Evolutionary conservation across 2,113 vertebrate species (phyloP), one percentile per base, ranked within the genome.

Genomic region (Opisthocomus hoazin): DNA sequence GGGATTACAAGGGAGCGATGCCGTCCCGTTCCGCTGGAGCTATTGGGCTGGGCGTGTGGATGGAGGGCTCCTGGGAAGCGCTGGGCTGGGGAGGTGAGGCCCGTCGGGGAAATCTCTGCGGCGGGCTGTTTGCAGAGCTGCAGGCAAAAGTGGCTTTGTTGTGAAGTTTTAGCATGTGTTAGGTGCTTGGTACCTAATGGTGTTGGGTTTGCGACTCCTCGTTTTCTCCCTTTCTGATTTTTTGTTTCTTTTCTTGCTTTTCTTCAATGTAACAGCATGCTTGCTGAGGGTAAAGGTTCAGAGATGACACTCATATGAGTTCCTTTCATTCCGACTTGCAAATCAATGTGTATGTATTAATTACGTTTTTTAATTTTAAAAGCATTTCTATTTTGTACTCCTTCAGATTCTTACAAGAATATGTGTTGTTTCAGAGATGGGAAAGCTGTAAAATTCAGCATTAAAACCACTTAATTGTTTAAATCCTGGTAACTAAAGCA

Each of bases 1-100:
- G 58, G 50, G 30, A 21, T 22, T 63, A 53, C 12, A 29, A 39
- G 41, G 43, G 46, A 11, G 16, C 6, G 69, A 8, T 43, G 1
- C 5, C 5, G 3, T 15, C 6, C 13, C 37, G 50, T 73, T 20
- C 16, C 0, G 1, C 66, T 16, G 5, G 6, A 3, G 66, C 13
- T 20, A 30, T 36, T 43, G n/a, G n/a, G n/a, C n/a, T n/a, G n/a
- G n/a, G 21, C 24, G 46, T 5, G 9, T 15, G 57, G 50, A 7
- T 37, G 29, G 61, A 41, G 75, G 21, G 20, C 75, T n/a, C n/a
- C n/a, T n/a, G n/a, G n/a, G n/a, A n/a, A n/a, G n/a, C n/a, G n/a
- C n/a, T n/a, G n/a, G n/a, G n/a, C n/a, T n/a, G n/a, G n/a, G n/a
- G n/a, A n/a, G n/a, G n/a, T n/a, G n/a, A n/a, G n/a, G n/a, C n/a